These are phyloP conservation scores for Drosophila asahinai DNA, from an alignment of 1,140 invertebrate genomes.

Conservation along the genomic window DNA sequence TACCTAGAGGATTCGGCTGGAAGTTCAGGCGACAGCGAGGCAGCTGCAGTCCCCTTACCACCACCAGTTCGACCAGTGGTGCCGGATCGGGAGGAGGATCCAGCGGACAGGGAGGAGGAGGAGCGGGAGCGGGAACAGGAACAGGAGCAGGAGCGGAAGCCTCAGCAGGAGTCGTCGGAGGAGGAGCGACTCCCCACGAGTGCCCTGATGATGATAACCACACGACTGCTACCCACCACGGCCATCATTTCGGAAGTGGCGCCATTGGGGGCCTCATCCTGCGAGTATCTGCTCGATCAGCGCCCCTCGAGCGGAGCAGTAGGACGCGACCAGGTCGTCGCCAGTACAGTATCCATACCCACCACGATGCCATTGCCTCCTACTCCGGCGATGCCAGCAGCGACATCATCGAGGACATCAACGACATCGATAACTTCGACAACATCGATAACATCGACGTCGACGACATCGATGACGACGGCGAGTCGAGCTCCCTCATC, in stretches of 20 bases:
- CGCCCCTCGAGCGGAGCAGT: conserved; percentile 44
- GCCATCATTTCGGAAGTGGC: conserved; percentile 52
- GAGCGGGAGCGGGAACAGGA: conserved; percentile 7
- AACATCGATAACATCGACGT: conserved; percentile 13
- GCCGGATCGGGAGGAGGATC: conserved; percentile 43
- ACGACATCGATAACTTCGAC: conserved; percentile 36
- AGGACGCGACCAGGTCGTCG: conserved; percentile 14
- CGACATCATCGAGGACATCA: conserved; percentile 11
- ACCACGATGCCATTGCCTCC: conserved; percentile 24
- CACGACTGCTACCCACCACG: conserved; percentile 67
- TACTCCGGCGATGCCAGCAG: conserved; percentile 34
- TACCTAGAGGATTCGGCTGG: conserved; percentile 85
- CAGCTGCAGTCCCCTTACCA: conserved; percentile 26
- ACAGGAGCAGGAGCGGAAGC: conserved; percentile 8
- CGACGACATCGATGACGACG: conserved; percentile 44
- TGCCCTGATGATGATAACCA: conserved; percentile 54
- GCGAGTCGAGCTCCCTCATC: conserved; percentile 75
- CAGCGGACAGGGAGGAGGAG: conserved; percentile 1
- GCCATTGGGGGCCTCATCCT: conserved; percentile 73
- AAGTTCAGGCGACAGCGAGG: conserved; percentile 84
- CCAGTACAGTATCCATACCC: neutral
- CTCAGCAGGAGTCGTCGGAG: neutral
- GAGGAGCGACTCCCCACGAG: conserved; percentile 37
- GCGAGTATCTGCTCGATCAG: conserved; percentile 84
- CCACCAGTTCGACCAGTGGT: conserved; percentile 29